phyloP scores from a whole-genome alignment of 2,113 vertebrate genomes.

The Gorsachius goisagi region DNA sequence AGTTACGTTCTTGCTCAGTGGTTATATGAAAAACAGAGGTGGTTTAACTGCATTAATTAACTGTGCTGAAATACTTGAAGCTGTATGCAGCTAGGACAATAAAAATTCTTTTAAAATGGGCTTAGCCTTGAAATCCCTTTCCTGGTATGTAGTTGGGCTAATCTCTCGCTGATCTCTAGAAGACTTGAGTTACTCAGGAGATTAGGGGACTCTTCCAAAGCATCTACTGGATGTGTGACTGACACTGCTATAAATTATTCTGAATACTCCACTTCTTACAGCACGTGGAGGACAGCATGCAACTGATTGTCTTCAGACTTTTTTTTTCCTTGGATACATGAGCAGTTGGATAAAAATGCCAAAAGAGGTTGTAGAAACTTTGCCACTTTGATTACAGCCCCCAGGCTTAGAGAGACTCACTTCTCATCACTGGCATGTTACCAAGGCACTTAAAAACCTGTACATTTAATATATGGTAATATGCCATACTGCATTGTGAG shows the following conservation, averaged over 20 bases:
- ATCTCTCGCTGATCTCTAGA: background rate
- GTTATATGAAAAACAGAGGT: background rate
- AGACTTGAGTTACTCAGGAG: background rate
- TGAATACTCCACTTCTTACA: background rate
- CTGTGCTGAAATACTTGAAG: background rate
- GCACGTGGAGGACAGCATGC: background rate
- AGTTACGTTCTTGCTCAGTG: background rate
- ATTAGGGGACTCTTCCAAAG: background rate
- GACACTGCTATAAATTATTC: background rate
- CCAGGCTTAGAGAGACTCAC: background rate
- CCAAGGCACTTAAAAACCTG: background rate
- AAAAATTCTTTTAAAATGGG: background rate
- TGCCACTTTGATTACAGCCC: background rate
- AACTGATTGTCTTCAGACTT: background rate
- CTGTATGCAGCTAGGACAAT: background rate
- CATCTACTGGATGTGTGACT: background rate
- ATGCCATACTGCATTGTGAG: background rate
- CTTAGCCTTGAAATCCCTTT: background rate
- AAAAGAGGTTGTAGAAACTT: background rate
- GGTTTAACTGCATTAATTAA: background rate
- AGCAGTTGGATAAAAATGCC: background rate
- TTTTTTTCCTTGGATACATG: background rate
- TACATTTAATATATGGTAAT: background rate
- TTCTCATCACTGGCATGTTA: background rate
- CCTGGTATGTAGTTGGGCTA: background rate